Percentiles rank a stretch among this genome's conserved stretches.
Conservation (phyloP, 2,797 vertebrate genomes). For the Acanthiza pusilla region DNA sequence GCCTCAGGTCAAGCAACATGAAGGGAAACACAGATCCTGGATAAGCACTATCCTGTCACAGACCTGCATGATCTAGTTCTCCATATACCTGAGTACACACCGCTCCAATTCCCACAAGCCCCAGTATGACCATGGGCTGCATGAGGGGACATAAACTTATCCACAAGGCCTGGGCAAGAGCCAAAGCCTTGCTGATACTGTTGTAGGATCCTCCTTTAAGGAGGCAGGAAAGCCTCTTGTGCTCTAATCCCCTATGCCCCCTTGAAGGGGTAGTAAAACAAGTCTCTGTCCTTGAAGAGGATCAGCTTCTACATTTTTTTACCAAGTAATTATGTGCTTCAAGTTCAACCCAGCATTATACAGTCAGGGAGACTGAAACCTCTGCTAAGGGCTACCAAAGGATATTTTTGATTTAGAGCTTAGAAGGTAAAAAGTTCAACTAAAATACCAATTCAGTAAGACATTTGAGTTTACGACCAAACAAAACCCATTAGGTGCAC, state of each 20-base stretch:
- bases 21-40: not conserved
- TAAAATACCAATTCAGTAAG: not conserved
- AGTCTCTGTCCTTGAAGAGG: not conserved
- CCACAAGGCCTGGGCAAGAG: not conserved
- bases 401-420: not conserved
- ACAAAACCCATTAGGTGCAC: not conserved
- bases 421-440: not conserved
- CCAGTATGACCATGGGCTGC: not conserved
- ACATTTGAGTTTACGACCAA: not conserved
- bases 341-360: not conserved
- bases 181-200: not conserved
- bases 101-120: accelerated
- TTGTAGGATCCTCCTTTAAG: not conserved
- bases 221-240: not conserved
- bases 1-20: not conserved
- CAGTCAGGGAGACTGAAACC: not conserved
- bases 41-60: not conserved
- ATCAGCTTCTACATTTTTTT: not conserved
- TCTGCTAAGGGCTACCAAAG: not conserved
- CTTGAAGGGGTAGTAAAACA: not conserved
- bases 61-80: not conserved
- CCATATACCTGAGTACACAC: not conserved
- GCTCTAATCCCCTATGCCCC: not conserved
- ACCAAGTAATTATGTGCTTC: not conserved
- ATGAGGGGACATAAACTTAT: not conserved